A percentile compares a stretch with the other conserved stretches of the same genome.
Evolutionary conservation across 1,140 invertebrate genomes (phyloP).

Genomic region (Fragariocoptes setiger): DNA sequence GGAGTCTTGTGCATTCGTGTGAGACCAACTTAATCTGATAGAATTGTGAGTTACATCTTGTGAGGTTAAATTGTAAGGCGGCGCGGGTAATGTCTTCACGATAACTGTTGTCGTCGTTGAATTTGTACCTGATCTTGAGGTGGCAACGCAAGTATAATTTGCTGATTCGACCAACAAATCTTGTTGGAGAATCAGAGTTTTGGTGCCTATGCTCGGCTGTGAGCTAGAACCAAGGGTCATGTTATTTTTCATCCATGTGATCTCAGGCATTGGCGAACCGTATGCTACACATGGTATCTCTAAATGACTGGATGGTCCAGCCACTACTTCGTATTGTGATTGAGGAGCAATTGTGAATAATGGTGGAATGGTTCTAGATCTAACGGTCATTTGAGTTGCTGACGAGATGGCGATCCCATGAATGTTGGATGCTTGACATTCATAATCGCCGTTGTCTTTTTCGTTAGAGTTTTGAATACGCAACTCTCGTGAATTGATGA

Average conservation of each 20-base stretch:
- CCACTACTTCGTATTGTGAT: constrained; percentile 45
- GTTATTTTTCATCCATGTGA: constrained; percentile 69
- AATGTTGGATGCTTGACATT: neutral
- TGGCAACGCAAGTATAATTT: constrained; percentile 84
- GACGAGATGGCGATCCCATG: neutral
- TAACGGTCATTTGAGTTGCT: neutral
- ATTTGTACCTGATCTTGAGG: constrained; percentile 67
- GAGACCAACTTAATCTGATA: constrained; percentile 60
- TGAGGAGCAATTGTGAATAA: constrained; percentile 71
- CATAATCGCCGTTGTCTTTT: neutral
- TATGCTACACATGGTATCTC: constrained; percentile 84
- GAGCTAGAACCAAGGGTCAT: constrained; percentile 31
- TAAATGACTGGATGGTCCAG: constrained; percentile 48
- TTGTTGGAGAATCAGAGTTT: constrained; percentile 51
- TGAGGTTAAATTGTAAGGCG: constrained; percentile 50
- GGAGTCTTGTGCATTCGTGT: constrained; percentile 34
- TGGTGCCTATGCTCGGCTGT: constrained; percentile 22
- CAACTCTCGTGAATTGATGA: neutral
- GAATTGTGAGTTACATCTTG: constrained; percentile 73
- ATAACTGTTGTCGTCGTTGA: constrained; percentile 53
- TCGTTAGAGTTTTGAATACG: neutral
- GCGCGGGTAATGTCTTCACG: constrained; percentile 65
- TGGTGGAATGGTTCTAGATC: constrained; percentile 32
- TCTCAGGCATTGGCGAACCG: constrained; percentile 83
- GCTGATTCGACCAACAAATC: constrained; percentile 58